Percentiles rank a stretch among this genome's conserved stretches.
Evolutionary conservation across 1,140 invertebrate genomes (phyloP).

Genomic region (Acyrthosiphon pisum): DNA sequence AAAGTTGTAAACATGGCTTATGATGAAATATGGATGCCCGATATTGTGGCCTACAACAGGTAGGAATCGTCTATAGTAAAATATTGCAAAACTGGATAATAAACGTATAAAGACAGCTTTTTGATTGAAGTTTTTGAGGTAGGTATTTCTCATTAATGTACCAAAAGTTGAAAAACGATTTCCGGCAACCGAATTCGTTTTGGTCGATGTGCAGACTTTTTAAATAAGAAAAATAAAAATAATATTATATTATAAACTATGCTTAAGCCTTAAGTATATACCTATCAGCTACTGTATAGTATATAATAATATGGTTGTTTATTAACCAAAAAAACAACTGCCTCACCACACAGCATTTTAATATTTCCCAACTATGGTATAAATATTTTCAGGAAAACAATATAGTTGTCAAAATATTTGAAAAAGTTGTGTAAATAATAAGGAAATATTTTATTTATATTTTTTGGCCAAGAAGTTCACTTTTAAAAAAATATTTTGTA

Average conservation of each 20-base stretch:
- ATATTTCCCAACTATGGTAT: too few species aligned
- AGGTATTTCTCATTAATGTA: too few species aligned
- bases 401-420: too few species aligned
- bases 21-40: conserved; percentile 75
- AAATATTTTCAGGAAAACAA: too few species aligned
- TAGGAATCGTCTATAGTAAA: conserved; percentile 59
- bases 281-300: neutral
- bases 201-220: neutral
- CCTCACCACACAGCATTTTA: too few species aligned
- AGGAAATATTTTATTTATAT: too few species aligned
- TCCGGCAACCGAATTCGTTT: neutral
- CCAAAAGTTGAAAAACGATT: neutral
- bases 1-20: conserved; percentile 67
- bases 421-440: too few species aligned
- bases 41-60: conserved; percentile 73
- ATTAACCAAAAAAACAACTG: neutral
- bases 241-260: neutral
- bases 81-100: conserved; percentile 10
- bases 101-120: neutral
- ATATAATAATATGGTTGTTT: neutral
- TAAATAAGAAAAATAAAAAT: neutral
- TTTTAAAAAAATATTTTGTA: too few species aligned
- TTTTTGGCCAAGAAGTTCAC: too few species aligned
- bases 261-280: neutral
- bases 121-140: neutral